A percentile compares a stretch with the other conserved stretches of the same genome.
These are phyloP conservation scores for Eolophus roseicapilla DNA, from an alignment of 2,113 vertebrate species.

Conservation along the genomic window DNA sequence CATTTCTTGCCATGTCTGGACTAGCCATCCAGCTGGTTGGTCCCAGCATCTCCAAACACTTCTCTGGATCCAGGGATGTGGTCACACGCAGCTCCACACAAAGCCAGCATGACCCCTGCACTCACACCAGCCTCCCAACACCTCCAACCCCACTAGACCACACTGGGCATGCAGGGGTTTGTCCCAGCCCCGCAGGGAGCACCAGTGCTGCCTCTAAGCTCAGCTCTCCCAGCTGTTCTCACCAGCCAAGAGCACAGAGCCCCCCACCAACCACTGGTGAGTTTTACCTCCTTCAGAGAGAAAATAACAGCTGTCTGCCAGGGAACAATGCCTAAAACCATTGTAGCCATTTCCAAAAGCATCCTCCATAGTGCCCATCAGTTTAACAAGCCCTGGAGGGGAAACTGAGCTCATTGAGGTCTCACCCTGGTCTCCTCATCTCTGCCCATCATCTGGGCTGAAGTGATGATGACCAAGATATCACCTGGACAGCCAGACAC, in stretches of 20 bases:
- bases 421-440: not conserved
- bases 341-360: not conserved
- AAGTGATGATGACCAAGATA: not conserved
- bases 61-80: not conserved
- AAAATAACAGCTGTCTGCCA: not conserved
- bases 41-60: not conserved
- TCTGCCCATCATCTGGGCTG: not conserved
- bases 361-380: not conserved
- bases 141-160: not conserved
- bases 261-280: not conserved
- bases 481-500: not conserved
- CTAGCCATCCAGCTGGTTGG: not conserved
- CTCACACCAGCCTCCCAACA: fast-evolving
- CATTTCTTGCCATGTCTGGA: not conserved
- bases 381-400: not conserved
- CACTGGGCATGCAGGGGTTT: not conserved
- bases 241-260: not conserved
- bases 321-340: not conserved
- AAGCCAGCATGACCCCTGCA: not conserved
- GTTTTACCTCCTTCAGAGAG: not conserved
- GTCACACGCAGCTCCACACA: not conserved
- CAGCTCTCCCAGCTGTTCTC: fast-evolving
- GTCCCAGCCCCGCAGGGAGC: not conserved
- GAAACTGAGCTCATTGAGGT: not conserved
- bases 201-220: not conserved